Evolutionary conservation across 2,113 vertebrate genomes (phyloP).

Genomic region (Zeus faber): DNA sequence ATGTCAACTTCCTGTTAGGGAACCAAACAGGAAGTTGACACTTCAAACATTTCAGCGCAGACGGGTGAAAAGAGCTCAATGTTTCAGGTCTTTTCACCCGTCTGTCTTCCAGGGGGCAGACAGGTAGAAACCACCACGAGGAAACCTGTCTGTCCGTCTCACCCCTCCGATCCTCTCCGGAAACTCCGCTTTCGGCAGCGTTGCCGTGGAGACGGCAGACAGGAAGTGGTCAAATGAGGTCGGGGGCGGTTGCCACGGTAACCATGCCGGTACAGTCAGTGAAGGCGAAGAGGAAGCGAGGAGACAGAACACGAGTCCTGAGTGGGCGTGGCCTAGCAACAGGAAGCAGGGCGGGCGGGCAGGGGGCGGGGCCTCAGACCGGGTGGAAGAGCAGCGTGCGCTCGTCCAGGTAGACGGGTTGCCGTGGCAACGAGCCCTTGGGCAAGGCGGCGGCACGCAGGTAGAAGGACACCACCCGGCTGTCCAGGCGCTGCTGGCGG

Average conservation of each 20-base stretch:
- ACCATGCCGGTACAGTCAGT: too few relatives aligned
- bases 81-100: too few relatives aligned
- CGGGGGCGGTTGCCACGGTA: neutral
- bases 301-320: too few relatives aligned
- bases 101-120: too few relatives aligned
- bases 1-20: too few relatives aligned
- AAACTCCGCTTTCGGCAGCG: neutral
- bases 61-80: too few relatives aligned
- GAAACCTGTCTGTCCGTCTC: too few relatives aligned
- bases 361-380: slow-evolving; percentile 70
- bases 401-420: slow-evolving; percentile 80
- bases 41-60: too few relatives aligned
- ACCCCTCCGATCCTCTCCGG: too few relatives aligned
- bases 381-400: slow-evolving; percentile 91
- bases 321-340: neutral
- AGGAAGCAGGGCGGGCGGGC: neutral
- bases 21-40: too few relatives aligned
- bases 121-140: too few relatives aligned
- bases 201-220: neutral
- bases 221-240: neutral
- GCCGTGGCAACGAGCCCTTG: slow-evolving; percentile 41
- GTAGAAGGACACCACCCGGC: slow-evolving; percentile 91
- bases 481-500: slow-evolving; percentile 87
- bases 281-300: too few relatives aligned
- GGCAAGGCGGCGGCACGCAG: slow-evolving; percentile 64